Conservation (phyloP, 2,113 vertebrate species). For the Stictonetta naevosa region DNA sequence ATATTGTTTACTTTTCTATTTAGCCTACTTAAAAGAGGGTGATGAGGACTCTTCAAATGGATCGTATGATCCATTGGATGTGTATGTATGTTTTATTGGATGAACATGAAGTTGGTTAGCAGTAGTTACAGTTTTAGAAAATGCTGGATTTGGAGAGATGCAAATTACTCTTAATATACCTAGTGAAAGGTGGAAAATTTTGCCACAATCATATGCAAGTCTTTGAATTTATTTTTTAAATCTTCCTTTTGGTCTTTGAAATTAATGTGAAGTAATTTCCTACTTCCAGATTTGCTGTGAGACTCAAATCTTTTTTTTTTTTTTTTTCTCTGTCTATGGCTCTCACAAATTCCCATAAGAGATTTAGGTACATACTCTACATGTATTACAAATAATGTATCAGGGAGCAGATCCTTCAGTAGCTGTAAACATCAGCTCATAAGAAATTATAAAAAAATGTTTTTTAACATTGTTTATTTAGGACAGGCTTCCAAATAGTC, state of each 20-base stretch:
- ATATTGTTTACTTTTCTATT: not conserved
- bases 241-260: not conserved
- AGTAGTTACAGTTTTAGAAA: conserved; percentile 2
- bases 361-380: not conserved
- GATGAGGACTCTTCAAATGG: not conserved
- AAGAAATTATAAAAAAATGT: not conserved
- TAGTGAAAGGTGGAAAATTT: not conserved
- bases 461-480: not conserved
- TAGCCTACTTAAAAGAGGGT: not conserved
- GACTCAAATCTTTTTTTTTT: not conserved
- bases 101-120: not conserved
- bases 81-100: not conserved
- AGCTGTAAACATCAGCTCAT: not conserved
- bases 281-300: not conserved
- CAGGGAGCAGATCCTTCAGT: not conserved
- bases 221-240: not conserved
- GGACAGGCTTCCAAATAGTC: not conserved
- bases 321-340: not conserved
- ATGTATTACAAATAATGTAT: not conserved
- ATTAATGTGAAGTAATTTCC: not conserved
- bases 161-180: not conserved
- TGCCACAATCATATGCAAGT: not conserved
- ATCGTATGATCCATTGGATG: not conserved
- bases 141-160: not conserved
- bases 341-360: not conserved